These are phyloP conservation scores for Drosophila neutralis DNA, from an alignment of 2,888 invertebrate species.

Conservation along the genomic window DNA sequence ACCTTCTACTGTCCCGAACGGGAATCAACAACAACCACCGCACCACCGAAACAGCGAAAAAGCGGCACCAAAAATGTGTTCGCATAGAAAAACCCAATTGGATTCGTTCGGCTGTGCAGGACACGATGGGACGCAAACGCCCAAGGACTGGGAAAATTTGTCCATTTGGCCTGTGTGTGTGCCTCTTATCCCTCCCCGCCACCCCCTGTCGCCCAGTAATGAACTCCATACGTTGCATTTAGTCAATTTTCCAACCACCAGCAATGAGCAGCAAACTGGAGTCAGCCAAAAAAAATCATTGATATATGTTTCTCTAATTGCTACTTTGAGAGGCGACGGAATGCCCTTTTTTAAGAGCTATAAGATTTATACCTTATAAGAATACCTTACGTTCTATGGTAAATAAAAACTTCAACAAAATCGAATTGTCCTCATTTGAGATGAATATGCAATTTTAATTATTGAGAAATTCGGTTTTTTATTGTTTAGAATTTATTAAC, in stretches of 20 bases:
- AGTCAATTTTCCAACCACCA: slow-evolving; percentile 76
- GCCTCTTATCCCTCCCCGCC: neutral
- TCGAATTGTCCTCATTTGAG: neutral
- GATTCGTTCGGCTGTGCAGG: slow-evolving; percentile 42
- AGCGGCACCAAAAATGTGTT: slow-evolving; percentile 48
- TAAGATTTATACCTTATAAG: neutral
- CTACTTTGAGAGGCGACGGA: neutral
- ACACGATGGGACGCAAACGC: slow-evolving; percentile 4
- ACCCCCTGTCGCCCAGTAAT: slow-evolving; percentile 39
- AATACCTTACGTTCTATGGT: neutral
- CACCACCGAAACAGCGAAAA: slow-evolving; percentile 27
- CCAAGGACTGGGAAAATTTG: slow-evolving; percentile 61
- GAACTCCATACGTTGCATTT: slow-evolving; percentile 72
- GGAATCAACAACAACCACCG: slow-evolving; percentile 50
- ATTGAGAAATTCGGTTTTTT: too few species aligned
- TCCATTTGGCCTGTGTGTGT: slow-evolving; percentile 52
- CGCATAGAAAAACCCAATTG: slow-evolving; percentile 67
- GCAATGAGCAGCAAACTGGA: slow-evolving; percentile 39
- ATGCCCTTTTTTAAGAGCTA: neutral
- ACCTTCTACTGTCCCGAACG: slow-evolving; percentile 65
- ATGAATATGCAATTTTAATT: neutral
- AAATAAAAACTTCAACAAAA: neutral
- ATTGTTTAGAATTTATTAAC: neutral
- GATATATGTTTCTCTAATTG: neutral
- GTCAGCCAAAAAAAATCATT: slow-evolving; percentile 11